These are phyloP conservation scores for Protosalanx chinensis DNA, from an alignment of 2,797 vertebrate species.

Conservation along the genomic window DNA sequence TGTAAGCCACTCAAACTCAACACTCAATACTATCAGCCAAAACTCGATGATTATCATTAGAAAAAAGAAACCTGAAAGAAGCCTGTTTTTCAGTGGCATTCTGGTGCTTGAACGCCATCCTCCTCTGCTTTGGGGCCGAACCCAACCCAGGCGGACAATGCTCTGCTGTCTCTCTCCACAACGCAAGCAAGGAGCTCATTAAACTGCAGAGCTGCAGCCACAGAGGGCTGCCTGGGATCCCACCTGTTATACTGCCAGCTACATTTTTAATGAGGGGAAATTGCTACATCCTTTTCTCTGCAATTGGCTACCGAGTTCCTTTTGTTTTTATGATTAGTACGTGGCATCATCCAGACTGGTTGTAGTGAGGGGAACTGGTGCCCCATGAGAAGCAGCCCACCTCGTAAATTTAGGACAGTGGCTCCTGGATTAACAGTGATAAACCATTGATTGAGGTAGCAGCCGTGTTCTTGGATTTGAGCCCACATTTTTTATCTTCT, in stretches of 20 bases:
- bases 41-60: background rate
- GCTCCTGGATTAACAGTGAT: constrained; percentile 29
- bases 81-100: constrained; percentile 15
- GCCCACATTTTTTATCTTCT: too few species aligned
- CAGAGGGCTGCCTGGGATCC: constrained; percentile 50
- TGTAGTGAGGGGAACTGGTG: constrained; percentile 27
- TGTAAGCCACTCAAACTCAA: background rate
- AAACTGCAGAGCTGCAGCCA: constrained; percentile 52
- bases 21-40: constrained; percentile 21
- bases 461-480: background rate
- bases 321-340: constrained; percentile 42
- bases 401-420: constrained; percentile 23
- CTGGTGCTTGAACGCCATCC: constrained; percentile 17
- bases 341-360: constrained; percentile 9
- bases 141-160: constrained; percentile 53
- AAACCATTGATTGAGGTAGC: background rate
- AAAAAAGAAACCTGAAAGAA: background rate
- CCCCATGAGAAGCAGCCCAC: background rate
- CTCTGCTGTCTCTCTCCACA: constrained; percentile 34
- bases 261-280: constrained; percentile 63
- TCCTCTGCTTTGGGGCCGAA: constrained; percentile 28
- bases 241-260: constrained; percentile 64
- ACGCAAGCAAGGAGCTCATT: constrained; percentile 56
- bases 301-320: constrained; percentile 48
- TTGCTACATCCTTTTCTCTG: constrained; percentile 50